Percentiles rank a stretch among this genome's conserved stretches.
Evolutionary conservation across 2,113 vertebrate species (phyloP).

Genomic region (Equus przewalskii): DNA sequence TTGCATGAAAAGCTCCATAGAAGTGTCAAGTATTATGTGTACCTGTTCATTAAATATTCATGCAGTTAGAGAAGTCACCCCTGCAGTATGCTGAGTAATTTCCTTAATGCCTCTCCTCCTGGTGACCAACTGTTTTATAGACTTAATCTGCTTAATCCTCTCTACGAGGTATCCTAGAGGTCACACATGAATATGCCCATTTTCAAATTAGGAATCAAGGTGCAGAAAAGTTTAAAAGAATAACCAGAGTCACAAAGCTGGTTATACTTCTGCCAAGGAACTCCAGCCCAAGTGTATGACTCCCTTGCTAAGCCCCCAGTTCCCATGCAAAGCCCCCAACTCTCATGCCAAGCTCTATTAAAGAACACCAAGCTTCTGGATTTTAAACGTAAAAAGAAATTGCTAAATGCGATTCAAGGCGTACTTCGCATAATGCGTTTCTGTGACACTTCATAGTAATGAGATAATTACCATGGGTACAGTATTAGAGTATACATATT

Average conservation of each 20-base stretch:
- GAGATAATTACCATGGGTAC: slow-evolving; percentile 82
- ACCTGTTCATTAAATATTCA: slow-evolving; percentile 65
- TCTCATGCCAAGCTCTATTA: not conserved
- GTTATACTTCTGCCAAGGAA: not conserved
- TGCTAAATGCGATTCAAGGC: slow-evolving; percentile 69
- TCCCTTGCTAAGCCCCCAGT: not conserved
- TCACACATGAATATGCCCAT: not conserved
- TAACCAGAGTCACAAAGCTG: not conserved
- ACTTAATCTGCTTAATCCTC: slow-evolving; percentile 10
- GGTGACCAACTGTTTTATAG: slow-evolving; percentile 60
- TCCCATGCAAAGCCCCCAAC: not conserved
- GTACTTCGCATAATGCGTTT: slow-evolving; percentile 70
- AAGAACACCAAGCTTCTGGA: slow-evolving; percentile 3
- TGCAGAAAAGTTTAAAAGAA: not conserved
- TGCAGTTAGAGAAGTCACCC: not conserved
- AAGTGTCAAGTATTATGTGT: slow-evolving; percentile 54
- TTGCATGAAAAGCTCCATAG: not conserved
- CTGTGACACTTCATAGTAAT: slow-evolving; percentile 84
- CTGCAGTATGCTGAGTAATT: not conserved
- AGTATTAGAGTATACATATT: slow-evolving; percentile 79
- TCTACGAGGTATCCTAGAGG: not conserved
- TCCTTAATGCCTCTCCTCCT: slow-evolving; percentile 40
- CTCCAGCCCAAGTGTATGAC: not conserved
- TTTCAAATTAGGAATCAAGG: slow-evolving; percentile 40
- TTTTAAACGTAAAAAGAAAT: slow-evolving; percentile 74